A percentile compares a stretch with the other conserved stretches of the same genome.
These are phyloP conservation scores for Huso huso DNA, from an alignment of 2,797 vertebrate genomes.

Conservation along the genomic window DNA sequence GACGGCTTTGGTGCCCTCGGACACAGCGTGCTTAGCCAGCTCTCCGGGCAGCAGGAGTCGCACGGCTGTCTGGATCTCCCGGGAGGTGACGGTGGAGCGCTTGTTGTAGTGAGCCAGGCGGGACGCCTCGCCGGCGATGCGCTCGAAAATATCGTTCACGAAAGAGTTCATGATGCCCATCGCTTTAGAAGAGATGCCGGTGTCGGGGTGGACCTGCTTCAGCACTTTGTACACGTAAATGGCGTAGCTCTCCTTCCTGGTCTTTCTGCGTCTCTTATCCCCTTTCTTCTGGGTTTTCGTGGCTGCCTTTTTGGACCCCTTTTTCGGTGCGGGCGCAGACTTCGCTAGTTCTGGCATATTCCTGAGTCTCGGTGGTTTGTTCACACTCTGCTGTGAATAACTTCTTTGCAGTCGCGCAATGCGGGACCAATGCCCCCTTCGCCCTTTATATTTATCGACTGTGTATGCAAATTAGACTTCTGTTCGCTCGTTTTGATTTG, in stretches of 20 bases:
- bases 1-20: constrained; percentile 77
- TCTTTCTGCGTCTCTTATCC: constrained; percentile 59
- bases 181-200: constrained; percentile 68
- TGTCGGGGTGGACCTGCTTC: constrained; percentile 68
- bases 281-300: constrained; percentile 69
- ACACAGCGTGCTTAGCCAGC: constrained; percentile 75
- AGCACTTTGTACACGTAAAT: constrained; percentile 52
- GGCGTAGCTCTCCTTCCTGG: constrained; percentile 57
- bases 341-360: constrained; percentile 57
- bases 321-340: constrained; percentile 59
- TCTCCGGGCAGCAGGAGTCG: constrained; percentile 73
- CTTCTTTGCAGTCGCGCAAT: fast-evolving
- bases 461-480: constrained; percentile 48
- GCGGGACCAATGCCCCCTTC: fast-evolving
- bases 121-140: constrained; percentile 73
- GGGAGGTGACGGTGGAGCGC: constrained; percentile 75
- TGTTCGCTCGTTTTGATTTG: constrained; percentile 42
- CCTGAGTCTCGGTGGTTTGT: fast-evolving
- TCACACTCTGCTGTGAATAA: fast-evolving
- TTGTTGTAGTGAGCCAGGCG: constrained; percentile 81
- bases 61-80: constrained; percentile 76
- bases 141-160: constrained; percentile 81
- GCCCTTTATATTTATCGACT: constrained; percentile 51
- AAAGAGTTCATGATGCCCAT: constrained; percentile 86
- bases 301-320: constrained; percentile 63